Evolutionary conservation across 2,888 invertebrate genomes (phyloP).

Genomic region (Acanthopleura granulata): DNA sequence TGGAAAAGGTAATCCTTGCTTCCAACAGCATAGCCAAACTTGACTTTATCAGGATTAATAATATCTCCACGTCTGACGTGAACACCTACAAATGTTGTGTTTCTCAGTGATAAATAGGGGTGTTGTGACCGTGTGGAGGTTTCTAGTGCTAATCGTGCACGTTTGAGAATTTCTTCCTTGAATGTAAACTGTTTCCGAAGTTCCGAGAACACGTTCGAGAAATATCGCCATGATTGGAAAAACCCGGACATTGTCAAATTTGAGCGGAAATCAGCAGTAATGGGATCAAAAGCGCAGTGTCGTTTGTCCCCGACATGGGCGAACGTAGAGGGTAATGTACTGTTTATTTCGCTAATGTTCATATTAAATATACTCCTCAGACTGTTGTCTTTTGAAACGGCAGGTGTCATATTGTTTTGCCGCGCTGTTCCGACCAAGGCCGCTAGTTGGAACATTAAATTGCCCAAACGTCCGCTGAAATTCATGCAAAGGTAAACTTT

Average conservation of each 20-base stretch:
- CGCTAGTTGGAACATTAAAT: not conserved
- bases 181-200: constrained; percentile 39
- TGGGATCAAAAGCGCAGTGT: not conserved
- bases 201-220: constrained; percentile 28
- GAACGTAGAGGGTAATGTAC: not conserved
- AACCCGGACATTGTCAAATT: constrained; percentile 25
- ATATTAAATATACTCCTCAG: not conserved
- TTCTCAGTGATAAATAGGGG: not conserved
- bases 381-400: not conserved
- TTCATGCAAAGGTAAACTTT: too few relatives aligned
- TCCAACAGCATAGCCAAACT: constrained; percentile 43
- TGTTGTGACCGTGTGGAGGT: constrained; percentile 16
- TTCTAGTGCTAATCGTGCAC: constrained; percentile 26
- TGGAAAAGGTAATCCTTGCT: constrained; percentile 34
- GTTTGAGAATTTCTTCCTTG: constrained; percentile 26
- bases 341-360: not conserved
- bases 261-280: not conserved
- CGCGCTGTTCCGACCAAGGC: not conserved
- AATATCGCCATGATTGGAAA: constrained; percentile 52
- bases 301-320: not conserved
- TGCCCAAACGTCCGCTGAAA: not conserved
- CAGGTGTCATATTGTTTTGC: not conserved
- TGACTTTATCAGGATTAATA: constrained; percentile 20
- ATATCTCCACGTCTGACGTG: constrained; percentile 48
- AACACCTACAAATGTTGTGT: constrained; percentile 30